Evolutionary conservation across 2,888 invertebrate species (phyloP).

Genomic region (Tenodera sinensis): DNA sequence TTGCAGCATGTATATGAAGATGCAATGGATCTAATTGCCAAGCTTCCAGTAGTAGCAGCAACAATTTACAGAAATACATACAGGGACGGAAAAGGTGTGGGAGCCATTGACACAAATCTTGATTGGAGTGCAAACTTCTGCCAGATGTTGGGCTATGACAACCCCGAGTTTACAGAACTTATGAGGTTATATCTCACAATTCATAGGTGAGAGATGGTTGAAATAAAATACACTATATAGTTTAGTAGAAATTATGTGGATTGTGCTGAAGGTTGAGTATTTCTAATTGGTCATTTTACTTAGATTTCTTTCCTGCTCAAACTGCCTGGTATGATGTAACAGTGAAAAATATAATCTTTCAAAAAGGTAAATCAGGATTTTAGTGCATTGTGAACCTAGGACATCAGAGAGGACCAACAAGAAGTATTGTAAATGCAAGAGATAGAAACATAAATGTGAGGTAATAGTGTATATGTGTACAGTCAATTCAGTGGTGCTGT

Average conservation of each 20-base stretch:
- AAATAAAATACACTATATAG: conserved; percentile 5
- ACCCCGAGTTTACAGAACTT: conserved; percentile 76
- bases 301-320: too few species aligned
- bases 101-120: conserved; percentile 81
- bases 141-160: conserved; percentile 84
- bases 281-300: too few species aligned
- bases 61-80: conserved; percentile 90
- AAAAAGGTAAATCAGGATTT: too few species aligned
- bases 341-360: too few species aligned
- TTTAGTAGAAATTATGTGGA: neutral
- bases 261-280: too few species aligned
- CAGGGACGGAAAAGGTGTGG: conserved; percentile 70
- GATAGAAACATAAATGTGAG: too few species aligned
- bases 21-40: conserved; percentile 91
- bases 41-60: conserved; percentile 89
- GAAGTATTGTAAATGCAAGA: too few species aligned
- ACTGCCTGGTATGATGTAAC: too few species aligned
- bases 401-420: too few species aligned
- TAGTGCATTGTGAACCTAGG: too few species aligned
- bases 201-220: conserved; percentile 57
- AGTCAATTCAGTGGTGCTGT: too few species aligned
- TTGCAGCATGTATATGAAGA: conserved; percentile 79
- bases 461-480: too few species aligned
- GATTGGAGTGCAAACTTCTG: conserved; percentile 94
- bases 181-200: conserved; percentile 92